These are phyloP conservation scores for Sebastes taczanowskii DNA, from an alignment of 2,797 vertebrate genomes.

Conservation along the genomic window DNA sequence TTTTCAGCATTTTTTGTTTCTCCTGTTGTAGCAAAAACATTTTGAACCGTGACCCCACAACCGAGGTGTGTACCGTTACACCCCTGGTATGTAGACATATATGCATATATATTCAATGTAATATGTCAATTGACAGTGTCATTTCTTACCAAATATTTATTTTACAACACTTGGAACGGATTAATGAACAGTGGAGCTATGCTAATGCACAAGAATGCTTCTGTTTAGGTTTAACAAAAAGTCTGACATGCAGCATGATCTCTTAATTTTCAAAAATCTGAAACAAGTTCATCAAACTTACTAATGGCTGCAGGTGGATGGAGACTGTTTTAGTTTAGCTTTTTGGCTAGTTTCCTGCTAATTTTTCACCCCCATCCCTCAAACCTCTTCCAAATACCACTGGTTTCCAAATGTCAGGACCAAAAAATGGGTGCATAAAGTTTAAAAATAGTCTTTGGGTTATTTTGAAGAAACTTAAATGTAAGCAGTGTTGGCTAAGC, in stretches of 20 bases:
- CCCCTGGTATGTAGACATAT: not conserved
- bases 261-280: not conserved
- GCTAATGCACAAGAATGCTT: not conserved
- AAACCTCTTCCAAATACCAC: conserved; percentile 14
- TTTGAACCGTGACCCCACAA: not conserved
- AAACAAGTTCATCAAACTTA: not conserved
- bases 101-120: not conserved
- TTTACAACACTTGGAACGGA: not conserved
- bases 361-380: not conserved
- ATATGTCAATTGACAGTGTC: not conserved
- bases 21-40: not conserved
- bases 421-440: not conserved
- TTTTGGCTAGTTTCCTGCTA: conserved; percentile 4
- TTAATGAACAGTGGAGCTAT: not conserved
- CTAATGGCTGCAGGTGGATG: not conserved
- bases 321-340: not conserved
- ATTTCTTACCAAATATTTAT: not conserved
- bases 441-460: not conserved
- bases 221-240: conserved; percentile 8
- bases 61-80: not conserved
- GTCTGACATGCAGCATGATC: not conserved
- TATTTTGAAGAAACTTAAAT: conserved; percentile 8
- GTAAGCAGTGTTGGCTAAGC: not conserved
- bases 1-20: not conserved
- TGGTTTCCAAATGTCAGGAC: conserved; percentile 61